Conservation (phyloP, 2,888 invertebrate species). For the Selenia dentaria region DNA sequence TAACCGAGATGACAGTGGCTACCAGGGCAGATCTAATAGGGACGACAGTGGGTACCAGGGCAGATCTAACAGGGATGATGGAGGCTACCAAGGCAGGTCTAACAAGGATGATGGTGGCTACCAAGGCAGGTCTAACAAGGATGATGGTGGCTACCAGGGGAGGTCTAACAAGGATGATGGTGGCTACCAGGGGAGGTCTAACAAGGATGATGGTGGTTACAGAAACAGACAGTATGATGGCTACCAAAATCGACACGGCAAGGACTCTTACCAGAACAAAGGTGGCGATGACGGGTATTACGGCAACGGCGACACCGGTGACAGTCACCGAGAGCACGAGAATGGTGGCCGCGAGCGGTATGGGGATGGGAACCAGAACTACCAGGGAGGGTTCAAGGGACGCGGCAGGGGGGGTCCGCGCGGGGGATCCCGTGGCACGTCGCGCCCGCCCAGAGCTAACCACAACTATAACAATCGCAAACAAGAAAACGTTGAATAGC, state of each 20-base stretch:
- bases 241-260: slow-evolving; percentile 63
- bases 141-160: slow-evolving; percentile 43
- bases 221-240: slow-evolving; percentile 47
- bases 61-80: background rate
- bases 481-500: slow-evolving; percentile 68
- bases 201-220: slow-evolving; percentile 2
- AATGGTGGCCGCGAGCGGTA: slow-evolving; percentile 81
- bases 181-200: slow-evolving; percentile 26
- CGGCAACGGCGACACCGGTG: slow-evolving; percentile 63
- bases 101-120: background rate
- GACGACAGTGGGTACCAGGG: slow-evolving; percentile 6
- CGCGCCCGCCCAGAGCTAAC: slow-evolving; percentile 52
- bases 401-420: slow-evolving; percentile 78
- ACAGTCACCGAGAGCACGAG: slow-evolving; percentile 72
- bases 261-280: slow-evolving; percentile 59
- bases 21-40: slow-evolving; percentile 47
- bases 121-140: background rate
- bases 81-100: background rate
- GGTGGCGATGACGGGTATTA: slow-evolving; percentile 64
- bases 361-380: slow-evolving; percentile 73
- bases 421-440: slow-evolving; percentile 50
- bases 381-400: slow-evolving; percentile 83
- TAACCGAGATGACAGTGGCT: slow-evolving; percentile 22
- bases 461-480: slow-evolving; percentile 60
- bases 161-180: slow-evolving; percentile 6